Evolutionary conservation across 2,797 vertebrate species (phyloP), one percentile per base, ranked within the genome.

Genomic region (Discoglossus pictus): DNA sequence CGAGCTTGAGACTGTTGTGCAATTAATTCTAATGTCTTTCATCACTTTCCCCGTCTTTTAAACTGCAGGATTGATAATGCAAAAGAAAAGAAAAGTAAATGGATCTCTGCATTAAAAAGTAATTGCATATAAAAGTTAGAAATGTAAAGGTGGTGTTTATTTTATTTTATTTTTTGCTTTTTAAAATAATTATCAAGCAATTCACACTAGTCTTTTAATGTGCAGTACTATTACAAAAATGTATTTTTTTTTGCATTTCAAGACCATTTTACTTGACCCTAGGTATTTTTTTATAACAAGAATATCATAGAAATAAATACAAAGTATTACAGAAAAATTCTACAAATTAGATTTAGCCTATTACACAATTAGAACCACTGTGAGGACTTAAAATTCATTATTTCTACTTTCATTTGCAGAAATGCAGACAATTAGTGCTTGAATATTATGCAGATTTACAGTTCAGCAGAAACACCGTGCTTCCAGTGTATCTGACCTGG

Each of bases 361-460:
- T 36, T 16, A 12, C 48, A 43, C 61, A 53, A 63, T 53, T 42
- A 63, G 8, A 43, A 43, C 18, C 38, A 17, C 21, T 51, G 10
- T 20, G 17, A 62, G 47, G 43, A 25, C 31, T 51, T 27, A 39
- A 16, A 40, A 15, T 24, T 24, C n/a, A 63, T 63, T 63, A 63
- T 67, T 58, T 48, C 35, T 55, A 56, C 48, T 36, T 20, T 38
- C 25, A 54, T 54, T 53, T 34, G 9, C 40, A 34, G 62, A 44
- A 54, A 54, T 65, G 38, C 24, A 44, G 44, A 65, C 43, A 66
- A 25, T 48, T 56, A 56, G 52, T 35, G 20, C 46, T 47, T 25
- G 43, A 23, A 23, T 31, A 50, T 18, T 46, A 7, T 46, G 43
- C 43, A 46, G 39, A 54, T 43, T 35, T 54, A 20, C 51, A 44